These are phyloP conservation scores for Volucella bombylans DNA, from an alignment of 2,888 invertebrate genomes.

Conservation along the genomic window DNA sequence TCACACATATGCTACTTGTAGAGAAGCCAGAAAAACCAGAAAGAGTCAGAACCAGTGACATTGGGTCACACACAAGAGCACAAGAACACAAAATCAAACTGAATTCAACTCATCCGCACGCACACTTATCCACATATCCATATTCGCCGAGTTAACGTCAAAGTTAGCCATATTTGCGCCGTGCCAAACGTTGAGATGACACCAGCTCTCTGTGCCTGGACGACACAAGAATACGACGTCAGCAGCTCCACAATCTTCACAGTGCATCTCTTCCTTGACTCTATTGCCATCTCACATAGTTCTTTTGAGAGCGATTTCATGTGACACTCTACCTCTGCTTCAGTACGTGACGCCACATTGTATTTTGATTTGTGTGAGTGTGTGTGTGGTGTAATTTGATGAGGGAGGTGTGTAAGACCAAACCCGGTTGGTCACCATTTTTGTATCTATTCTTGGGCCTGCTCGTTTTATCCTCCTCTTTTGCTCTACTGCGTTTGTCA, in stretches of 20 bases:
- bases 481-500: slow-evolving; percentile 45
- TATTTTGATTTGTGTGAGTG: slow-evolving; percentile 8
- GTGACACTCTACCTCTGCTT: slow-evolving; percentile 45
- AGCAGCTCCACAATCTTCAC: slow-evolving; percentile 74
- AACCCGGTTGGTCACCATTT: slow-evolving; percentile 74
- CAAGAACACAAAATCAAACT: too few relatives aligned
- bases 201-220: slow-evolving; percentile 30
- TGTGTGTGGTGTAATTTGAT: slow-evolving; percentile 50
- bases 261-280: slow-evolving; percentile 43
- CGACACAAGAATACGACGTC: slow-evolving; percentile 59
- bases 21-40: too few relatives aligned
- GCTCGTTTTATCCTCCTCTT: slow-evolving; percentile 57
- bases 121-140: slow-evolving; percentile 63
- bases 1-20: too few relatives aligned
- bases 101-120: slow-evolving; percentile 64
- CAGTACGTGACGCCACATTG: neutral
- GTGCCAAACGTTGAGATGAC: slow-evolving; percentile 74
- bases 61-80: slow-evolving; percentile 62
- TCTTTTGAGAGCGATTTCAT: slow-evolving; percentile 60
- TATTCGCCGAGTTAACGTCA: slow-evolving; percentile 75
- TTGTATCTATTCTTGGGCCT: slow-evolving; percentile 70
- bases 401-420: slow-evolving; percentile 69
- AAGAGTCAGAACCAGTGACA: slow-evolving; percentile 13
- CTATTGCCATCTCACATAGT: slow-evolving; percentile 63
- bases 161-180: slow-evolving; percentile 77